Base-by-base conservation (phyloP, 2,888 invertebrate genomes). In the Augiades crinisus region DNA sequence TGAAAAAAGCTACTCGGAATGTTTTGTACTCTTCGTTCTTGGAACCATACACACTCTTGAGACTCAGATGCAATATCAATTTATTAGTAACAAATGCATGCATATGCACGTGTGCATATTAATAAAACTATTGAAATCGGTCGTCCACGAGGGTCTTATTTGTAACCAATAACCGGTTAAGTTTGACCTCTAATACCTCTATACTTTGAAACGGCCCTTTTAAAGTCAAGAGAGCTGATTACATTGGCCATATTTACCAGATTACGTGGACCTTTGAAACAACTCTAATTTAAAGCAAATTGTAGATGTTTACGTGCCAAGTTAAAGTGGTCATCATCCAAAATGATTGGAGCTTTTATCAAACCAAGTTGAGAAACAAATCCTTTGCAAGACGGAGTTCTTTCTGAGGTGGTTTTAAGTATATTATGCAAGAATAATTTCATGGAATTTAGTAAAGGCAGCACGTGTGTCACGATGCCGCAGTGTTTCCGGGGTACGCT, bases 401-500 rank as follows among this genome's bases (percentile, higher is more conserved):
- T 43, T 50, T 27, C 22, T 38, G 45, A 12, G 22, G 22, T 51
- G 51, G 51, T 16, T 30, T 13, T 12, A 7, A 14, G 19, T n/a
- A 13, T 21, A 50, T 51, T 51, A 51, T 45, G 51, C 51, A 51
- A 45, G 51, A 38, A 51, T 51, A 44, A 51, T 51, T 51, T 45
- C 44, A 51, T 51, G 51, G 51, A 51, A 45, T 51, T 51, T 45
- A 38, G 31, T 51, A 41, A 31, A 51, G 37, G 8, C 41, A 34
- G 24, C 37, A 37, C 38, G 43, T 31, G 45, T 44, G 51, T 51
- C 51, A 51, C 51, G 51, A 51, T 33, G 37, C 16, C 8, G 12
- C 37, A 14, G 19, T 45, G 51, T 45, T 51, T 51, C 51, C 51
- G 44, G 51, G 50, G 30, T 43, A 27, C 17, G 27, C 36, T 22